Percentiles rank a stretch among this genome's conserved stretches.
These are phyloP conservation scores for Rhinogobius similis DNA, from an alignment of 2,113 vertebrate species.

Conservation along the genomic window DNA sequence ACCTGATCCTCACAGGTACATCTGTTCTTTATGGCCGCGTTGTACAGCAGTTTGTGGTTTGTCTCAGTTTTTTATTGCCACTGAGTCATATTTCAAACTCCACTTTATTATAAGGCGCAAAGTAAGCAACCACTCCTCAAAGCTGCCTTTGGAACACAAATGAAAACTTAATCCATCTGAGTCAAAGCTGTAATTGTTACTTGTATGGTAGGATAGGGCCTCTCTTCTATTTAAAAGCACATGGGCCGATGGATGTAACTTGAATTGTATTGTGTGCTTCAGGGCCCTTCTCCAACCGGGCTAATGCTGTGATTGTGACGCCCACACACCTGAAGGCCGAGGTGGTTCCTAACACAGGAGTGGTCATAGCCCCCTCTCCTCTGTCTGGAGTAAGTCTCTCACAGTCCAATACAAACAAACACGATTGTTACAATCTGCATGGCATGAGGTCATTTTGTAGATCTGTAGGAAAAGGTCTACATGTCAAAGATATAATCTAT, in stretches of 20 bases:
- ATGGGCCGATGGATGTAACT: too few species aligned
- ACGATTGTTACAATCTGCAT: too few species aligned
- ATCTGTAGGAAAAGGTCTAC: too few species aligned
- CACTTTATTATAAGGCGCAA: too few species aligned
- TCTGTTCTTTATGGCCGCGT: constrained; percentile 26
- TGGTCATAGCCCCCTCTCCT: constrained; percentile 85
- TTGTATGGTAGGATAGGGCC: too few species aligned
- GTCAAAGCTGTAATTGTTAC: too few species aligned
- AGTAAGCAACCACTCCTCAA: too few species aligned
- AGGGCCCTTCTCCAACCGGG: constrained; percentile 83
- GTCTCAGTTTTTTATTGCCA: not conserved
- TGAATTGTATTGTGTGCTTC: constrained; percentile 16
- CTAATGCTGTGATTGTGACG: constrained; percentile 87
- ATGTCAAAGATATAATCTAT: too few species aligned
- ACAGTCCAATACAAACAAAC: not conserved
- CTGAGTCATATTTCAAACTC: not conserved
- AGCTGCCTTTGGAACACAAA: too few species aligned
- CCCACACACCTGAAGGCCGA: constrained; percentile 84
- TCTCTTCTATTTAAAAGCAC: too few species aligned
- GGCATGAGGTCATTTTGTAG: too few species aligned
- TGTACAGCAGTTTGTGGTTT: not conserved
- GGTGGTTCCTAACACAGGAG: constrained; percentile 65
- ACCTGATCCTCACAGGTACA: constrained; percentile 75
- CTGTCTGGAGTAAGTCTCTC: constrained; percentile 80
- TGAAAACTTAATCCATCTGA: too few species aligned